phyloP scores from a whole-genome alignment of 2,888 invertebrate genomes.

The Acleris cristana region DNA sequence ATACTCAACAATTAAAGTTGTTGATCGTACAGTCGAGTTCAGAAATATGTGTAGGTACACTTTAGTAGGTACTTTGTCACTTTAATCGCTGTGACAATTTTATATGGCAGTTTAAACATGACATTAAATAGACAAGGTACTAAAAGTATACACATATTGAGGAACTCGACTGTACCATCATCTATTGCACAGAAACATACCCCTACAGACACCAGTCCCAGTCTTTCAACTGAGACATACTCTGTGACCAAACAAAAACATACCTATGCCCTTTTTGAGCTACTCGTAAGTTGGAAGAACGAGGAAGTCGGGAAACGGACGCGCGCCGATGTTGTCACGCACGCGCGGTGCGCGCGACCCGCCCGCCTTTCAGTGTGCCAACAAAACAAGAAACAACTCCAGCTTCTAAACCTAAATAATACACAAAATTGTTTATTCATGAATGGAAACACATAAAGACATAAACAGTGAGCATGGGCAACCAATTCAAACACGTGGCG shows the following conservation, averaged over 20 bases:
- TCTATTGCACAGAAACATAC: no score
- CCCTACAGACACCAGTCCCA: no score
- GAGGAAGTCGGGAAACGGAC: slow-evolving; percentile 40
- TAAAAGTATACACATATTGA: no score
- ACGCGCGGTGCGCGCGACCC: slow-evolving; percentile 52
- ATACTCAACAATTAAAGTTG: no score
- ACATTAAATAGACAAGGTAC: no score
- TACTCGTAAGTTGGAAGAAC: slow-evolving; percentile 30
- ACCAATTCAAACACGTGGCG: slow-evolving; percentile 88
- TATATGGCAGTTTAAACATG: no score
- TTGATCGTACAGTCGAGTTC: no score
- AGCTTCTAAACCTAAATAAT: not conserved
- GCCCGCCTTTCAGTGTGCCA: slow-evolving; percentile 4
- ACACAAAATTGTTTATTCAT: slow-evolving; percentile 16
- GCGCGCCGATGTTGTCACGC: slow-evolving; percentile 64
- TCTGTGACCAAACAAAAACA: not conserved
- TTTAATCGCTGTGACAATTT: no score
- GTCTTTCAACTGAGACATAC: no score
- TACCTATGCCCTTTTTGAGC: not conserved
- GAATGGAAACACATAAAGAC: slow-evolving; percentile 37
- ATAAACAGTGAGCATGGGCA: slow-evolving; percentile 82
- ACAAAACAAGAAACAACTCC: slow-evolving; percentile 36
- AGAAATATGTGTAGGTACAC: no score
- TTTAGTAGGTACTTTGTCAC: no score
- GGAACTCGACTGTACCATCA: no score